These are phyloP conservation scores for Oligia strigilis DNA, from an alignment of 2,888 invertebrate species.

Conservation along the genomic window DNA sequence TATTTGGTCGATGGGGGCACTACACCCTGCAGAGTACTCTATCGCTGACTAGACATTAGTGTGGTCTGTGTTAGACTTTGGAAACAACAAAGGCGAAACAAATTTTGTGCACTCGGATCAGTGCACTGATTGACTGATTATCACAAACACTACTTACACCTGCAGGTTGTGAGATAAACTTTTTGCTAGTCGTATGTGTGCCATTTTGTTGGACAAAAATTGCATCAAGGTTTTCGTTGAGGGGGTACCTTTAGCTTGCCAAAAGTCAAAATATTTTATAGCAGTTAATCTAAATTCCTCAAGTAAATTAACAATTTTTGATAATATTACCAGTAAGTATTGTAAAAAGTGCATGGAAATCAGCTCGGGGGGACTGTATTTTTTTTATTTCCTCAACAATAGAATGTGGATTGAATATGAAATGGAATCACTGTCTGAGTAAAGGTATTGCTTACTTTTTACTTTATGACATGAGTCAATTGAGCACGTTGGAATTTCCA, in stretches of 20 bases:
- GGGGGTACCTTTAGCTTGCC: no score
- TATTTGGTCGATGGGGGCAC: not conserved
- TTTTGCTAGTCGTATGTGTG: not conserved
- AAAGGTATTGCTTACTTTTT: conserved; percentile 7
- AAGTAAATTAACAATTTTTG: not conserved
- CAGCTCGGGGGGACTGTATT: not conserved
- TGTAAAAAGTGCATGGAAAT: not conserved
- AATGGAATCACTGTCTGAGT: conserved; percentile 4
- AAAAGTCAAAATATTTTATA: not conserved
- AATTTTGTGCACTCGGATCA: not conserved
- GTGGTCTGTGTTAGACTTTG: not conserved
- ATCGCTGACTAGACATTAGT: not conserved
- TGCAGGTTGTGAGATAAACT: not conserved
- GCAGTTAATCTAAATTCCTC: not conserved
- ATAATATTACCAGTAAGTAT: not conserved
- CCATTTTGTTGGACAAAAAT: not conserved
- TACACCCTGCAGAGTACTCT: not conserved
- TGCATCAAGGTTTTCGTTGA: not conserved
- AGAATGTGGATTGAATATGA: not conserved
- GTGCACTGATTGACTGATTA: not conserved
- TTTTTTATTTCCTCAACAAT: not conserved
- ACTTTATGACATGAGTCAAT: no score
- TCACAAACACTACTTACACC: no score
- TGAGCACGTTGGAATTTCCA: no score
- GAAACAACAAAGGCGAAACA: not conserved